Base-by-base conservation (phyloP, 2,113 vertebrate species). In the Gila orcuttii region DNA sequence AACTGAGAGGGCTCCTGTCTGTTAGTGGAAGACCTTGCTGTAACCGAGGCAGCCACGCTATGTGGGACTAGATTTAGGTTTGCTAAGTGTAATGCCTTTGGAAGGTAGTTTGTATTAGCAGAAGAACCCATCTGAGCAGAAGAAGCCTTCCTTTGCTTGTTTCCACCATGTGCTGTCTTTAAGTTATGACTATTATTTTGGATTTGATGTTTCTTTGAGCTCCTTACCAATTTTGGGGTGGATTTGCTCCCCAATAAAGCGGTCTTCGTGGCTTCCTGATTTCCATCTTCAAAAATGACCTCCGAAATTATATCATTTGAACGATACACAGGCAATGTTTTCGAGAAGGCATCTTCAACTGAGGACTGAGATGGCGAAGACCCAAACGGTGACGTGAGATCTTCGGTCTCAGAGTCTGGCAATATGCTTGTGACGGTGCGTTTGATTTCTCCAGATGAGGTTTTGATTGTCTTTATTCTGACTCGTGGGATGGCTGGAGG, bases 381-480 rank as follows among this genome's bases (percentile, higher is more conserved):
- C 23, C 95, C 95, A 4, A 95, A 96, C 17, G 95, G 95, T 73
- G 96, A 98, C 47, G 94, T 94, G 74, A 95, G 86, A 11, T 99
- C 98, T 13, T 98, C 97, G 0, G 92, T 95, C 87, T 99, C 97
- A 9, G 95, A 95, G 82, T 96, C 95, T 4, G 98, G 97, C 81
- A 98, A 91, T 88, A 99, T 96, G 85, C 97, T 96, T 0, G 97
- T 99, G 57, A 98, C 95, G 0, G 96, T 99, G 86, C 97, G 95
- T 92, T 97, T 98, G 89, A 99, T 99, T 90, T 98, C 96, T 69
- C 98, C 98, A 0, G 97, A 96, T 9, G 95, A 97, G 0, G 96
- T 99, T 93, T 99, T 99, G 85, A 99, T 98, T 78, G 98, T 99
- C 92, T 99, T 99, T 89, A 99, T 99, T 87, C 98, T 94, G 79